Evolutionary conservation across 1,140 invertebrate genomes (phyloP), one percentile per base, ranked within the genome.

Genomic region (Idris sp.): DNA sequence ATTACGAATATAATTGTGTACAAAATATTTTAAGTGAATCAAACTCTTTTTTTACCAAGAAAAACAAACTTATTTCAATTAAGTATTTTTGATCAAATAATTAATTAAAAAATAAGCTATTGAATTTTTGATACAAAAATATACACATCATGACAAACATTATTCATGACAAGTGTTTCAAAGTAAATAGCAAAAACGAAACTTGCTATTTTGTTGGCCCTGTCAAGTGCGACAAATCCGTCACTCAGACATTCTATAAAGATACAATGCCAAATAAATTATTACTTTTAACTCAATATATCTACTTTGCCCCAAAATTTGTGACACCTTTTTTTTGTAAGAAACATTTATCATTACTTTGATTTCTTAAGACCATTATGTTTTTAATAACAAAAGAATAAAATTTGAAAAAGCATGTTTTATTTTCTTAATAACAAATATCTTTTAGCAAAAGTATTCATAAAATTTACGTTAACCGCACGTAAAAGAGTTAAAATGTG

Each of bases 81-180:
- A n/a, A n/a, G n/a, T n/a, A n/a, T n/a, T n/a, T n/a, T n/a, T n/a
- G n/a, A n/a, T n/a, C n/a, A n/a, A n/a, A n/a, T n/a, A n/a, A n/a
- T n/a, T n/a, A n/a, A n/a, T n/a, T n/a, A n/a, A n/a, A n/a, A n/a
- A n/a, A n/a, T n/a, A n/a, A n/a, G n/a, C n/a, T n/a, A n/a, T n/a
- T 51, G 15, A 30, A 53, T 64, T 53, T 53, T 43, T 64, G 25
- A 64, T 25, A 14, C 14, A 19, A 44, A 51, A 44, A 31, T 49
- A 28, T 38, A 22, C n/a, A n/a, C n/a, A n/a, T n/a, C n/a, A n/a
- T n/a, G n/a, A n/a, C n/a, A n/a, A n/a, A 44, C 58, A 46, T 46
- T 49, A 31, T 35, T 40, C 10, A n/a, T 44, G 36, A 33, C 36
- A 48, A 31, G 36, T 35, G 11, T 33, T 53, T 64, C 46, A 35